Conservation (phyloP, 2,113 vertebrate species). For the Nicator chloris region DNA sequence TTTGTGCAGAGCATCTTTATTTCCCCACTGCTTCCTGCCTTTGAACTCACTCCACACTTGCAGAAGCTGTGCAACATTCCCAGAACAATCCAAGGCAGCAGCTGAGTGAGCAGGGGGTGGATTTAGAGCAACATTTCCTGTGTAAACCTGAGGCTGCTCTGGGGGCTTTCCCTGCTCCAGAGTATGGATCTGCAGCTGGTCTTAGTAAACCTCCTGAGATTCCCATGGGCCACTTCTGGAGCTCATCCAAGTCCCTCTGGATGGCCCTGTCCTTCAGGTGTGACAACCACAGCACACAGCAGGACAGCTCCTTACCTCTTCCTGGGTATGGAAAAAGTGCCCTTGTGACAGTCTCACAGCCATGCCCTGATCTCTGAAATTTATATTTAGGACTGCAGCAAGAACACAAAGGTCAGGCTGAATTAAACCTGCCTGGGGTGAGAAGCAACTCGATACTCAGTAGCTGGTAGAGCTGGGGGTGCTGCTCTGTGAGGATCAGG, state of each 20-base stretch:
- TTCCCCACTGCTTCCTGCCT: background rate
- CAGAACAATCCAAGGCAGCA: background rate
- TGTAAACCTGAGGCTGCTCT: background rate
- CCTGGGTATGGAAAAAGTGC: background rate
- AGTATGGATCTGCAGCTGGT: accelerated
- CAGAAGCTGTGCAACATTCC: background rate
- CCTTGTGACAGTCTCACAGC: background rate
- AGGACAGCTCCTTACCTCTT: background rate
- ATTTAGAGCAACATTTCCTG: background rate
- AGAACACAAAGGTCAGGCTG: background rate
- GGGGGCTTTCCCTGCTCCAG: background rate
- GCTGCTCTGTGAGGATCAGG: background rate
- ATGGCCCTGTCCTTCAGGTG: background rate
- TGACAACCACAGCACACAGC: background rate
- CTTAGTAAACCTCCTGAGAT: background rate
- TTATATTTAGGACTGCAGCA: background rate
- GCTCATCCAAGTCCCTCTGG: background rate
- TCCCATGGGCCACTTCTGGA: background rate
- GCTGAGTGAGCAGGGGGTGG: background rate
- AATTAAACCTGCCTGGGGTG: background rate
- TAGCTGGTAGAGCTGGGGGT: background rate
- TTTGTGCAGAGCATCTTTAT: background rate
- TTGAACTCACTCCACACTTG: background rate
- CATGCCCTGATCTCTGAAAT: background rate
- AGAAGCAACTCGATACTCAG: background rate